Base-by-base conservation (phyloP, 2,797 vertebrate genomes). In the Oreonectes daqikongensis region DNA sequence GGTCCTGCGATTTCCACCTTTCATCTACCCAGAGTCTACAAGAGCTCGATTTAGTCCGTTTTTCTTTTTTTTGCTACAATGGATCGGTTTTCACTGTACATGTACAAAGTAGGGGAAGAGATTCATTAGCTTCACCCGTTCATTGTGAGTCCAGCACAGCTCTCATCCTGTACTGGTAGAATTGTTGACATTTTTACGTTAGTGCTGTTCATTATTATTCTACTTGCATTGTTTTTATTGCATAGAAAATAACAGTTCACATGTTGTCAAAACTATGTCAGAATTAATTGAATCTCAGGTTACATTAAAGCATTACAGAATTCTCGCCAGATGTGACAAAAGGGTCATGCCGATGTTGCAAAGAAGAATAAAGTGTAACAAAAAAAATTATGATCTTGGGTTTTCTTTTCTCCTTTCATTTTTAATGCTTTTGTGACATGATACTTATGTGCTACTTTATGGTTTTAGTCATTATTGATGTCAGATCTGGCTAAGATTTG, bases 241-340 rank as follows among this genome's bases (percentile, higher is more conserved):
- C 83, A 85, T 79, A 86, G 78, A 88, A 87, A 86, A 83, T 78
- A 82, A 55, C 63, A 89, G 86, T 81, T 87, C 84, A 87, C 75
- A 86, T 70, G 6, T 79, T 72, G 72, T 91, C 86, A 88, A 87
- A 90, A 83, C 86, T 88, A 75, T 82, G 76, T 84, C 52, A 57
- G 69, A 77, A 77, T 76, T 84, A 88, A 89, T 87, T 87, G 88
- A 84, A 93, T 92, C 93, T 94, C 93, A 94, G 93, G 93, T 94
- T 94, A 88, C 90, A 91, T 90, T 90, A 87, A 92, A 90, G 87
- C 91, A 91, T 91, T 89, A 88, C 87, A 82, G 88, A 90, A 90
- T 90, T 89, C 89, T 90, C 88, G 89, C 89, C 85, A 87, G 84
- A 89, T 83, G 81, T 90, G 78, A 88, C 87, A 64, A 80, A 89